Conservation (phyloP, 2,888 invertebrate genomes). For the Crioceris asparagi region DNA sequence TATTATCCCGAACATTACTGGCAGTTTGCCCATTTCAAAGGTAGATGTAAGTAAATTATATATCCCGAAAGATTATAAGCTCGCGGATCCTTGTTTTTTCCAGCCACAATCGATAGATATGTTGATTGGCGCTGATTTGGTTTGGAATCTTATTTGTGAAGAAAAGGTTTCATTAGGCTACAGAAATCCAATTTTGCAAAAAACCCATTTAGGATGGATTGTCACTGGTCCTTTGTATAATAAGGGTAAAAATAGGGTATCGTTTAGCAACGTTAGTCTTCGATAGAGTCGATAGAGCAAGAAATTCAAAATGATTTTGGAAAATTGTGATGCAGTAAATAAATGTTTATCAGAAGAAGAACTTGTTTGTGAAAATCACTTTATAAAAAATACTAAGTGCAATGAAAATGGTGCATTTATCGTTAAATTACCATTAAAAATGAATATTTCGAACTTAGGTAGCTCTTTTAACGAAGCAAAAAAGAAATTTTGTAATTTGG, state of each 20-base stretch:
- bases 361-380: slow-evolving; percentile 7
- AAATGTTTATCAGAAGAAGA: slow-evolving; percentile 10
- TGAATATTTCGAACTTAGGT: slow-evolving; percentile 7
- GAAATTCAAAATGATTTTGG: too few relatives aligned
- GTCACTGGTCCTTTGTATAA: slow-evolving; percentile 5
- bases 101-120: slow-evolving; percentile 12
- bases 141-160: slow-evolving; percentile 11
- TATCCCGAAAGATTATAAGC: slow-evolving; percentile 10
- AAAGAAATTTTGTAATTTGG: slow-evolving; percentile 10
- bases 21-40: slow-evolving; percentile 7
- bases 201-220: slow-evolving; percentile 14
- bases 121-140: slow-evolving; percentile 12
- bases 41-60: slow-evolving; percentile 4
- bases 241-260: not conserved
- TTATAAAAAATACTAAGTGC: slow-evolving; percentile 5
- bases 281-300: too few relatives aligned
- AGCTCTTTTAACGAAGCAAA: slow-evolving; percentile 8
- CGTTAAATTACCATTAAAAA: slow-evolving; percentile 14
- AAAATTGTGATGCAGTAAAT: too few relatives aligned
- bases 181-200: slow-evolving; percentile 11
- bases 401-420: slow-evolving; percentile 9
- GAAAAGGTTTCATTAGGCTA: slow-evolving; percentile 10
- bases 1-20: slow-evolving; percentile 11
- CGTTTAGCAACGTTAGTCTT: not conserved
- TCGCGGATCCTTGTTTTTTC: slow-evolving; percentile 14